Conservation (phyloP, 2,888 invertebrate species). For the Acronicta psi region DNA sequence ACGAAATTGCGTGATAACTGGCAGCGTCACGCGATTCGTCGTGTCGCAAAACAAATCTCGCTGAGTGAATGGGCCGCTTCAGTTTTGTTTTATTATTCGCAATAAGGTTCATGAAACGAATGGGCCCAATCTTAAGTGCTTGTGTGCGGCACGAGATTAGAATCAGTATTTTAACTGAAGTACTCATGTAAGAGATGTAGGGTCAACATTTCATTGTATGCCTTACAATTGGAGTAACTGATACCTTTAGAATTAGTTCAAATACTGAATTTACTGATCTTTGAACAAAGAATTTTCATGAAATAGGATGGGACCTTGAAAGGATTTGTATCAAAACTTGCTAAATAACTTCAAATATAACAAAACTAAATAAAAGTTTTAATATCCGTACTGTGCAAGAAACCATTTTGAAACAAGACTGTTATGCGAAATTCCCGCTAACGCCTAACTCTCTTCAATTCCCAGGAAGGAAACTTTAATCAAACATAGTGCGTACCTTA, state of each 20-base stretch:
- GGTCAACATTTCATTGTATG: not conserved
- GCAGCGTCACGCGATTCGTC: conserved; percentile 38
- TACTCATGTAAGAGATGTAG: conserved; percentile 1
- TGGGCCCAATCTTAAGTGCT: conserved; percentile 25
- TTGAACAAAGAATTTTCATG: not conserved
- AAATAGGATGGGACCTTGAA: not conserved
- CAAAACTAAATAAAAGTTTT: not conserved
- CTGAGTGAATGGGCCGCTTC: conserved; percentile 35
- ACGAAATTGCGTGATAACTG: conserved; percentile 38
- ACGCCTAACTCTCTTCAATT: conserved; percentile 41
- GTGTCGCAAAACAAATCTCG: conserved; percentile 37
- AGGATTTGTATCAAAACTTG: not conserved
- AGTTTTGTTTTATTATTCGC: conserved; percentile 37
- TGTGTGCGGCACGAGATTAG: conserved; percentile 21
- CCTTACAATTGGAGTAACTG: not conserved
- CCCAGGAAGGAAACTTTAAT: conserved; percentile 47
- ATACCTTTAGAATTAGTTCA: not conserved
- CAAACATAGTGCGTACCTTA: conserved; percentile 49
- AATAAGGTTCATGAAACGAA: conserved; percentile 29
- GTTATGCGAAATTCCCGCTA: conserved; percentile 23
- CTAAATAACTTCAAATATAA: not conserved
- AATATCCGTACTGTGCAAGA: conserved; percentile 5
- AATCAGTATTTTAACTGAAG: conserved; percentile 8
- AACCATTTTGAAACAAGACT: conserved; percentile 18
- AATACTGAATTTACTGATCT: no score